phyloP scores from a whole-genome alignment of 2,113 vertebrate species.

The Atractosteus spatula region DNA sequence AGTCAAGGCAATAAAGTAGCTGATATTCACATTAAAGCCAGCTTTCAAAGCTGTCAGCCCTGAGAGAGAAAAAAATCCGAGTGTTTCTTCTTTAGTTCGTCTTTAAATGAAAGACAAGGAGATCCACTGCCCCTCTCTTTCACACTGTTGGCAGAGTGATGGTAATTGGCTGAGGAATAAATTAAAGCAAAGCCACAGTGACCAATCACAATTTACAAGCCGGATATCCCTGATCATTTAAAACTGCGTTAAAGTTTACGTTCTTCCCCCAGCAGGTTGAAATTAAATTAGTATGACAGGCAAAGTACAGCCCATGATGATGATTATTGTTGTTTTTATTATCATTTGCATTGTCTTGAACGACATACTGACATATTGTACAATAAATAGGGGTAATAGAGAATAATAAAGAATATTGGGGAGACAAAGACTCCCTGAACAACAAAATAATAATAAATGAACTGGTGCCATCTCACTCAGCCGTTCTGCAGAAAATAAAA shows the following conservation, averaged over 20 bases:
- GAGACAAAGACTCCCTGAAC: constrained; percentile 41
- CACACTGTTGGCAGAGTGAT: constrained; percentile 39
- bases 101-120: constrained; percentile 34
- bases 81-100: constrained; percentile 56
- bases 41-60: constrained; percentile 63
- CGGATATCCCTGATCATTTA: constrained; percentile 43
- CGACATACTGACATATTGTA: background rate
- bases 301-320: background rate
- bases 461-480: constrained; percentile 52
- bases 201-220: constrained; percentile 24
- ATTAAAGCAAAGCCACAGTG: constrained; percentile 49
- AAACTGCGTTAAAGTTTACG: constrained; percentile 47
- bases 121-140: background rate
- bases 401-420: constrained; percentile 49
- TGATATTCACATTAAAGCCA: constrained; percentile 77
- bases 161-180: constrained; percentile 61
- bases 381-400: constrained; percentile 37
- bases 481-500: constrained; percentile 72
- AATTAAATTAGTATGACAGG: too few species aligned
- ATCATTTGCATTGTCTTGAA: too few species aligned
- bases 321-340: constrained; percentile 7
- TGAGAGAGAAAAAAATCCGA: constrained; percentile 52
- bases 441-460: too few species aligned
- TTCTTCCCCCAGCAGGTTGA: constrained; percentile 20
- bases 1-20: constrained; percentile 83